Evolutionary conservation across 2,797 vertebrate species (phyloP).

Genomic region (Hemitrygon akajei): DNA sequence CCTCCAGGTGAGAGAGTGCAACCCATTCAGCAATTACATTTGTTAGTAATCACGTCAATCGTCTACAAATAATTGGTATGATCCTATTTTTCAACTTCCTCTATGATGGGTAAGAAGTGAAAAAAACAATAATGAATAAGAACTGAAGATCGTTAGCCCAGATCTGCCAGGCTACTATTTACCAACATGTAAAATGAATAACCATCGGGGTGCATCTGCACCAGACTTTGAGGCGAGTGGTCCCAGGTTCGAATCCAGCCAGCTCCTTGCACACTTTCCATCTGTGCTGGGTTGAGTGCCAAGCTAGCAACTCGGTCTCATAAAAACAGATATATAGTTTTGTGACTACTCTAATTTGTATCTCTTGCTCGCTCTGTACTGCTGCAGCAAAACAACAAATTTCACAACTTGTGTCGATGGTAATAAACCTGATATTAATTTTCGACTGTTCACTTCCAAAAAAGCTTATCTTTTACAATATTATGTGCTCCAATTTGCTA

Average conservation of each 20-base stretch:
- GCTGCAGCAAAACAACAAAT: no score
- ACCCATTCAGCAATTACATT: neutral
- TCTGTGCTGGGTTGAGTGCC: no score
- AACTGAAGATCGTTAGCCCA: no score
- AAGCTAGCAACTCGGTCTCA: no score
- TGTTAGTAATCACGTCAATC: neutral
- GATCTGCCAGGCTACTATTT: neutral
- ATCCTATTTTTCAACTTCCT: neutral
- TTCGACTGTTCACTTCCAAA: neutral
- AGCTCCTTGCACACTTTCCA: no score
- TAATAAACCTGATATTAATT: neutral
- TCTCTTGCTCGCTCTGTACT: no score
- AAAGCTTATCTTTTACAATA: neutral
- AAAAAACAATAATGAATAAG: neutral
- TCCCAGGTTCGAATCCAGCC: no score
- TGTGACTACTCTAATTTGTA: no score
- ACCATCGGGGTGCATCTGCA: neutral
- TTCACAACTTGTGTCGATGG: no score
- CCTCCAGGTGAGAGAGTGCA: neutral
- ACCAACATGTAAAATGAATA: neutral
- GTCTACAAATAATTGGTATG: neutral
- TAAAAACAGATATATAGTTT: no score
- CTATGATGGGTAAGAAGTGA: neutral
- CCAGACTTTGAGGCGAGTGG: no score
- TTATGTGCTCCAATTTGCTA: neutral